These are phyloP conservation scores for Pogonocherus hispidulus DNA, from an alignment of 2,888 invertebrate genomes.

Conservation along the genomic window DNA sequence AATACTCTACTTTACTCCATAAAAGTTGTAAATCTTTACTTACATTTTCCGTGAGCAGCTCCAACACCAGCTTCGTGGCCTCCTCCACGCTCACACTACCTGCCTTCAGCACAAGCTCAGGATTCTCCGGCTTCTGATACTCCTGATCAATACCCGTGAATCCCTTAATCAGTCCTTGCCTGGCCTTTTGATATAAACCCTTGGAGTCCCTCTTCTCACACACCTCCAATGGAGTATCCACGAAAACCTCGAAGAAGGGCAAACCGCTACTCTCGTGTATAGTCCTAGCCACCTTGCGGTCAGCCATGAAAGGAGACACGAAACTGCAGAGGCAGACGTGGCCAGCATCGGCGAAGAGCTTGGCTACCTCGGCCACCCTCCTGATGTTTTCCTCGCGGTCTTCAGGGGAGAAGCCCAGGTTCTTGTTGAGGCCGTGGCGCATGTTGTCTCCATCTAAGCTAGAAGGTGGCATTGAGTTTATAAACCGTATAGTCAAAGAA, in stretches of 20 bases:
- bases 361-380: constrained; percentile 96
- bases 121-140: constrained; percentile 87
- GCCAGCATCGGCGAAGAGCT: constrained; percentile 97
- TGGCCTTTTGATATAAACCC: constrained; percentile 97
- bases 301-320: constrained; percentile 94
- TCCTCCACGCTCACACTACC: constrained; percentile 85
- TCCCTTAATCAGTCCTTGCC: constrained; percentile 89
- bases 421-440: constrained; percentile 89
- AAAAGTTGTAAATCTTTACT: too few relatives aligned
- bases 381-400: constrained; percentile 97
- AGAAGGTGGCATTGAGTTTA: too few relatives aligned
- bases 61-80: constrained; percentile 86
- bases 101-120: constrained; percentile 88
- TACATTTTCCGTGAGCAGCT: constrained; percentile 79
- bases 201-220: constrained; percentile 96
- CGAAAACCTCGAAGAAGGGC: constrained; percentile 93
- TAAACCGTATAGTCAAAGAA: too few relatives aligned
- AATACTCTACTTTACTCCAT: too few relatives aligned
- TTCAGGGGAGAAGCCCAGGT: constrained; percentile 91
- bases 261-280: constrained; percentile 89
- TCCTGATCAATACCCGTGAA: constrained; percentile 94
- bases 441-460: constrained; percentile 96
- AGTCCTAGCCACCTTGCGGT: constrained; percentile 88
- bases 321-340: constrained; percentile 95
- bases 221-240: constrained; percentile 91